These are phyloP conservation scores for Pardalotus punctatus DNA, from an alignment of 2,113 vertebrate species.

Conservation along the genomic window DNA sequence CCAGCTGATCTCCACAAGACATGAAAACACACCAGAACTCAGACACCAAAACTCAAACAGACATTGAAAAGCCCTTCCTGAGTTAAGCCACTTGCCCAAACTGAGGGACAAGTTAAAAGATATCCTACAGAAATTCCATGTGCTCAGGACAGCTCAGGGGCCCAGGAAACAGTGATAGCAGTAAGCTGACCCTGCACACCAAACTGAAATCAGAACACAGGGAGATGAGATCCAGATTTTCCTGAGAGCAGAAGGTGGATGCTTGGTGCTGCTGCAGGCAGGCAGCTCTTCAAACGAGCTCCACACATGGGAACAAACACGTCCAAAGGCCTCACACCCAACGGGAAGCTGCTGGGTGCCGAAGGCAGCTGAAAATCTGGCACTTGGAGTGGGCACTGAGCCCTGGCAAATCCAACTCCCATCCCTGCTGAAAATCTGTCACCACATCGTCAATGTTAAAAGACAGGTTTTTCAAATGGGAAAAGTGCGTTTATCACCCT, in stretches of 20 bases:
- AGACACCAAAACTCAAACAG: neutral
- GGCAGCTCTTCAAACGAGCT: neutral
- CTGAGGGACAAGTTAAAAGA: neutral
- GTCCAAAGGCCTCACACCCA: conserved; percentile 7
- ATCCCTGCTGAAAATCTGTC: conserved; percentile 53
- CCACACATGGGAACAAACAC: conserved; percentile 9
- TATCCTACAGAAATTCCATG: neutral
- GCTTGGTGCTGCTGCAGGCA: neutral
- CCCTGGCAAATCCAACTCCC: neutral
- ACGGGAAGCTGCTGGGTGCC: neutral
- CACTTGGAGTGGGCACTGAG: neutral
- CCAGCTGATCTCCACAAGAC: neutral
- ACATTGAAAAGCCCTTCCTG: neutral
- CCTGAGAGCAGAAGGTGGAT: neutral
- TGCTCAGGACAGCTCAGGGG: neutral
- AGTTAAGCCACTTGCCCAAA: neutral
- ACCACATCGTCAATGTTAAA: conserved; percentile 26
- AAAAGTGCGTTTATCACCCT: conserved; percentile 30
- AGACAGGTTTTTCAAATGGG: conserved; percentile 43
- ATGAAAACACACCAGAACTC: neutral
- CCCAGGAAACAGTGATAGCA: neutral
- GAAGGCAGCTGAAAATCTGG: conserved; percentile 9
- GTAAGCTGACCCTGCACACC: neutral
- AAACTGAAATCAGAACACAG: neutral
- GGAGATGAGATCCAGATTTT: conserved; percentile 49